phyloP scores from a whole-genome alignment of 2,113 vertebrate genomes.

The Gopherus evgoodei region DNA sequence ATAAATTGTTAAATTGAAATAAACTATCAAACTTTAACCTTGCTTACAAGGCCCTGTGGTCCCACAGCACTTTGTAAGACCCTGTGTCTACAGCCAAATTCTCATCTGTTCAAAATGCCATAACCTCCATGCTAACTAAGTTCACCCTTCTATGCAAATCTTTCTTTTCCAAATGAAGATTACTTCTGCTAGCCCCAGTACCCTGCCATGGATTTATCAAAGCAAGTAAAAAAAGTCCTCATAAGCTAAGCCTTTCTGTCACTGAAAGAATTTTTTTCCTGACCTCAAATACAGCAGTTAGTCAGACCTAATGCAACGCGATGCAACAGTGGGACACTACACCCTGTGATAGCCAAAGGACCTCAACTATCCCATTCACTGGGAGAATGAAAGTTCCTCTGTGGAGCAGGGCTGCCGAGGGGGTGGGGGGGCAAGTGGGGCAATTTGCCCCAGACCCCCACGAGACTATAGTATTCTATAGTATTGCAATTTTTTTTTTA shows the following conservation, averaged over 20 bases:
- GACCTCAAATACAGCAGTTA: neutral
- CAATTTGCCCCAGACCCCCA: too few species aligned
- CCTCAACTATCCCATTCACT: neutral
- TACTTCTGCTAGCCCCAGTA: neutral
- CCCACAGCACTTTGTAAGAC: neutral
- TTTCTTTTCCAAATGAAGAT: neutral
- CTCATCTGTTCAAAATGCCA: neutral
- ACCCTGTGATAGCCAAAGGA: fast-evolving
- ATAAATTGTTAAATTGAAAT: neutral
- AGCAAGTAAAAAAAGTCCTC: neutral
- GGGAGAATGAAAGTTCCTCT: neutral
- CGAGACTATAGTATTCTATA: too few species aligned
- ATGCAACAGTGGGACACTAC: neutral
- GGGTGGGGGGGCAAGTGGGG: too few species aligned
- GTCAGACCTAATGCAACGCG: neutral
- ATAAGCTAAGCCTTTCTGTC: neutral
- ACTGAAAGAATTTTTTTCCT: neutral
- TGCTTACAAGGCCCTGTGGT: too few species aligned
- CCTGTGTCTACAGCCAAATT: neutral
- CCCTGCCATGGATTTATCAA: neutral
- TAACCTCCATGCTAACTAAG: fast-evolving
- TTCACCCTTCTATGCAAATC: neutral
- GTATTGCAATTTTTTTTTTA: too few species aligned
- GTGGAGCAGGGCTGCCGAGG: too few species aligned
- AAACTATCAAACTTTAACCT: neutral